These are phyloP conservation scores for Glaucidium brasilianum DNA, from an alignment of 2,113 vertebrate species.

Conservation along the genomic window DNA sequence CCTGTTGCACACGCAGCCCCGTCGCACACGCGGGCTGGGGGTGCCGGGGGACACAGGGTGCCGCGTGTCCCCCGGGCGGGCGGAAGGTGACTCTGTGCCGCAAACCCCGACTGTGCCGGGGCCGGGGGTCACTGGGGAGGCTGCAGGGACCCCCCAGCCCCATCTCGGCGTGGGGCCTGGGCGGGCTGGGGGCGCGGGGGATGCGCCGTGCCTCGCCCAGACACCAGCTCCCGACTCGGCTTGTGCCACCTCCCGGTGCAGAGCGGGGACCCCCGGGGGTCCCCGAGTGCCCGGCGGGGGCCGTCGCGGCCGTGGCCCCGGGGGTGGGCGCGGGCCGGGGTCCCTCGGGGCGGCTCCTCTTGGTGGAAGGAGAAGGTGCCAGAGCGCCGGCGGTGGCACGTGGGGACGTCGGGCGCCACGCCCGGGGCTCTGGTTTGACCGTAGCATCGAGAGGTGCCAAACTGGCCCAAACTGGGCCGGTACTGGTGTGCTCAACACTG, in stretches of 20 bases:
- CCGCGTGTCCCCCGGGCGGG: no score
- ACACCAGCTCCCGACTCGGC: not conserved
- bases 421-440: fast-evolving
- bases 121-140: not conserved
- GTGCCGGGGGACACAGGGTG: no score
- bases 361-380: not conserved
- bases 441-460: fast-evolving
- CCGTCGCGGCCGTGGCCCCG: not conserved
- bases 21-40: no score
- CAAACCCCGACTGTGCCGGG: no score
- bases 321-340: not conserved
- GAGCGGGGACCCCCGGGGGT: fast-evolving
- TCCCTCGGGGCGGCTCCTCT: fast-evolving
- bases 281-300: not conserved
- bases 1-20: no score
- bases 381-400: fast-evolving
- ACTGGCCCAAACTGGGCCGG: not conserved
- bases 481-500: not conserved
- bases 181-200: no score
- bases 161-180: not conserved
- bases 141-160: no score
- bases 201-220: not conserved
- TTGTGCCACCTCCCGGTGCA: not conserved
- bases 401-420: fast-evolving
- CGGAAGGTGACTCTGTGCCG: no score